Percentiles rank a stretch among this genome's conserved stretches.
Evolutionary conservation across 1,140 invertebrate genomes (phyloP).

Genomic region (Paracyclopina nana): DNA sequence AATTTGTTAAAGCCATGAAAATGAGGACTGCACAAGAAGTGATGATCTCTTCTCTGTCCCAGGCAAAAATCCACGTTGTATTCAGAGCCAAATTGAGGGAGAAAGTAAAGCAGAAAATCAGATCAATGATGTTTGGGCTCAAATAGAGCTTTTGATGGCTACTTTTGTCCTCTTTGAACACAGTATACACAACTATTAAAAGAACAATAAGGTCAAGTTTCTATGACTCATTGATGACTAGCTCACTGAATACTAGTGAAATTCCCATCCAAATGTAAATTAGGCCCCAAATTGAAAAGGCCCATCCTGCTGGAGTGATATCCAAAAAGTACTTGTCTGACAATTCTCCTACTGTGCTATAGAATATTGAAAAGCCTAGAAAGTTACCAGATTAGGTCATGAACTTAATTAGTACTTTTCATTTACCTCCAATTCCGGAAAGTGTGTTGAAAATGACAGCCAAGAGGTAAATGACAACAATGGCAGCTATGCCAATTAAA

Average conservation of each 20-base stretch:
- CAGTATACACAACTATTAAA: background rate
- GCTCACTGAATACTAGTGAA: constrained; percentile 17
- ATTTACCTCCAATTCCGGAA: no score
- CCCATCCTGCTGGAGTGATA: constrained; percentile 18
- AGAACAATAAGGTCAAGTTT: background rate
- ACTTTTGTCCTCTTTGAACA: no score
- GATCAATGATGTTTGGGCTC: background rate
- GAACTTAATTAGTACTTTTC: no score
- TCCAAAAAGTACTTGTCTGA: constrained; percentile 13
- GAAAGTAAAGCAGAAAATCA: background rate
- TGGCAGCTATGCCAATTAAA: no score
- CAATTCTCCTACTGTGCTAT: constrained; percentile 16
- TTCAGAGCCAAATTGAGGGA: background rate
- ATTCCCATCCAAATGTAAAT: constrained; percentile 16
- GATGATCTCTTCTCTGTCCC: constrained; percentile 1
- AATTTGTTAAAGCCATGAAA: background rate
- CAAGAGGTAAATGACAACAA: no score
- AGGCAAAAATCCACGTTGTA: background rate
- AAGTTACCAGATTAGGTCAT: no score
- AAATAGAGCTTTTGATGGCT: background rate
- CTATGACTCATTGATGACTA: background rate
- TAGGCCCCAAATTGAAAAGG: constrained; percentile 18
- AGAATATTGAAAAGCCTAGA: constrained; percentile 14
- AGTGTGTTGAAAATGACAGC: no score
- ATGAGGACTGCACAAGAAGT: background rate